phyloP scores from a whole-genome alignment of 2,113 vertebrate genomes.

The Saguinus imperator region DNA sequence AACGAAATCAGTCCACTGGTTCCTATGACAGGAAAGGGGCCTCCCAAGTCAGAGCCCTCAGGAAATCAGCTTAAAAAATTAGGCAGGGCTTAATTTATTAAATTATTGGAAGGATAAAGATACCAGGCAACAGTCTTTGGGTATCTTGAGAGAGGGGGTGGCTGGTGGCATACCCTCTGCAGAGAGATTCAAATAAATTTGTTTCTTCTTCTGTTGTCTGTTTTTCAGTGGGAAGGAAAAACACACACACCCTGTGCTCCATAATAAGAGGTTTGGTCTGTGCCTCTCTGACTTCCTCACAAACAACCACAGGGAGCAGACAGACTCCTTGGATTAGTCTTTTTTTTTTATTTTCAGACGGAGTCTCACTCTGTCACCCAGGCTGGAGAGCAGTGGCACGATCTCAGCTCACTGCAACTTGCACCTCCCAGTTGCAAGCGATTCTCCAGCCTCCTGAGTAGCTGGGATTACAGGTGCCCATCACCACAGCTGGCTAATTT shows the following conservation, averaged over 20 bases:
- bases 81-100: slow-evolving; percentile 14
- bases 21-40: slow-evolving; percentile 2
- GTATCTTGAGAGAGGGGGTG: neutral
- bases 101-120: neutral
- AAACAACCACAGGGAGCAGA: slow-evolving; percentile 47
- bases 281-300: slow-evolving; percentile 48
- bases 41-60: neutral
- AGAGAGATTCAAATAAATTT: neutral
- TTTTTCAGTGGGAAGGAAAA: slow-evolving; percentile 36
- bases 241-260: neutral
- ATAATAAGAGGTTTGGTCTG: slow-evolving; percentile 56
- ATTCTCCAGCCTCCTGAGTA: no score
- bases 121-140: neutral
- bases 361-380: no score
- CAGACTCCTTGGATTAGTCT: slow-evolving; percentile 55
- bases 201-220: neutral
- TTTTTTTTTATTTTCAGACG: neutral
- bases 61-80: slow-evolving; percentile 23
- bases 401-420: no score
- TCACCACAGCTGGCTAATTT: no score
- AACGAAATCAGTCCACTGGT: slow-evolving; percentile 11
- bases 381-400: no score
- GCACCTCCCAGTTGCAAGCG: no score
- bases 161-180: neutral
- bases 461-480: no score